phyloP scores from a whole-genome alignment of 2,888 invertebrate genomes.

The Eurois occulta region DNA sequence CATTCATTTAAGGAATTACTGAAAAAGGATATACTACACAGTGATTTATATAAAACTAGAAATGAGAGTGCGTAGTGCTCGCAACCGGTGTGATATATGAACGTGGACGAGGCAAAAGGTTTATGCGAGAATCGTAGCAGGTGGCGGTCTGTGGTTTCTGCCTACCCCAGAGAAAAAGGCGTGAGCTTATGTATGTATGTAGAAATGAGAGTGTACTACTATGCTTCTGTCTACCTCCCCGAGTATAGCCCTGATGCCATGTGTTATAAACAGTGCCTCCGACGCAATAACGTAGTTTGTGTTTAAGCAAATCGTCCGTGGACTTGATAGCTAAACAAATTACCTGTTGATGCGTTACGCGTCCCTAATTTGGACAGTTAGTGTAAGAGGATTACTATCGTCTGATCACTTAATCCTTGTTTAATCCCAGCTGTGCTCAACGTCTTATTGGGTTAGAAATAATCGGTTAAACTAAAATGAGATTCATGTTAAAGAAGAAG shows the following conservation, averaged over 20 bases:
- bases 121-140: too few relatives aligned
- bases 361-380: conserved; percentile 20
- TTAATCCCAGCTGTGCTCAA: conserved; percentile 17
- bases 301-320: background rate
- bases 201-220: too few relatives aligned
- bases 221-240: background rate
- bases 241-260: background rate
- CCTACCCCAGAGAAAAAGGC: too few relatives aligned
- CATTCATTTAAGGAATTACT: too few relatives aligned
- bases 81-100: too few relatives aligned
- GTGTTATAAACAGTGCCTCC: background rate
- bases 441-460: background rate
- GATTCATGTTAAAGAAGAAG: background rate
- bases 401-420: conserved; percentile 14
- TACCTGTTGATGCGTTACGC: background rate
- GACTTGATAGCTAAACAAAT: background rate
- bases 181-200: too few relatives aligned
- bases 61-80: too few relatives aligned
- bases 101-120: too few relatives aligned
- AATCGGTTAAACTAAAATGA: conserved; percentile 14
- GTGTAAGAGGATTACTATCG: conserved; percentile 27
- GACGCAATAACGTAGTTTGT: too few relatives aligned
- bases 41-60: too few relatives aligned
- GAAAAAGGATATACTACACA: too few relatives aligned
- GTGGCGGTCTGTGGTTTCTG: too few relatives aligned